Percentiles rank a stretch among this genome's conserved stretches.
phyloP scores from a whole-genome alignment of 2,113 vertebrate species.

The Eretmodus cyanostictus region DNA sequence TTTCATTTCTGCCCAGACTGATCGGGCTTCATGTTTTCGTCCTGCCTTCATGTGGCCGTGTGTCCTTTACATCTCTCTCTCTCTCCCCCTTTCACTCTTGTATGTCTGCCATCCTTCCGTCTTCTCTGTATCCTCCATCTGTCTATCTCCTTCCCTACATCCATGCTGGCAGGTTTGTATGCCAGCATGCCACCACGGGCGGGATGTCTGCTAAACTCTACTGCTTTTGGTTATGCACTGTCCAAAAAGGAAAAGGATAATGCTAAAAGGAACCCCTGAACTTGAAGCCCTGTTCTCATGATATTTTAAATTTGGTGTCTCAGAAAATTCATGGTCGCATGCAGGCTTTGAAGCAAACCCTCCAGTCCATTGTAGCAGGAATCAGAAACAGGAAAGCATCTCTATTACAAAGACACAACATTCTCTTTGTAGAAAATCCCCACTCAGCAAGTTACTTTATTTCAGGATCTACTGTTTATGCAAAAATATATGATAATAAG shows the following conservation, averaged over 20 bases:
- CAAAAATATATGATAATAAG: background rate
- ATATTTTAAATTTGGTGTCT: background rate
- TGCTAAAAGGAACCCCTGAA: background rate
- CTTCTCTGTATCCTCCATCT: conserved; percentile 46
- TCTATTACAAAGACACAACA: background rate
- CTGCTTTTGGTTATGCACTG: background rate
- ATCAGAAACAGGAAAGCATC: background rate
- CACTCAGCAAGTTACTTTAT: background rate
- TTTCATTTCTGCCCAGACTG: conserved; percentile 5
- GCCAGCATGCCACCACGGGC: conserved; percentile 13
- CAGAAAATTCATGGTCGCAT: background rate
- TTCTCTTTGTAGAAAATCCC: background rate
- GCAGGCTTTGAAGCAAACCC: background rate
- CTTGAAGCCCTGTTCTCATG: background rate
- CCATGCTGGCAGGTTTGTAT: background rate
- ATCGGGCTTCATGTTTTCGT: background rate
- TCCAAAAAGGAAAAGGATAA: background rate
- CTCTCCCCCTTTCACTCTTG: background rate
- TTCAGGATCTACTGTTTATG: background rate
- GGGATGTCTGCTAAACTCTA: conserved; percentile 2
- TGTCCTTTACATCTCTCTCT: background rate
- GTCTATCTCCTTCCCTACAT: conserved; percentile 15
- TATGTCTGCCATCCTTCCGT: conserved; percentile 9
- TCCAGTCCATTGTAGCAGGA: background rate
- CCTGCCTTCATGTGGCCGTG: conserved; percentile 10